phyloP scores from a whole-genome alignment of 2,888 invertebrate species.

The Drosophila kambysellisi region DNA sequence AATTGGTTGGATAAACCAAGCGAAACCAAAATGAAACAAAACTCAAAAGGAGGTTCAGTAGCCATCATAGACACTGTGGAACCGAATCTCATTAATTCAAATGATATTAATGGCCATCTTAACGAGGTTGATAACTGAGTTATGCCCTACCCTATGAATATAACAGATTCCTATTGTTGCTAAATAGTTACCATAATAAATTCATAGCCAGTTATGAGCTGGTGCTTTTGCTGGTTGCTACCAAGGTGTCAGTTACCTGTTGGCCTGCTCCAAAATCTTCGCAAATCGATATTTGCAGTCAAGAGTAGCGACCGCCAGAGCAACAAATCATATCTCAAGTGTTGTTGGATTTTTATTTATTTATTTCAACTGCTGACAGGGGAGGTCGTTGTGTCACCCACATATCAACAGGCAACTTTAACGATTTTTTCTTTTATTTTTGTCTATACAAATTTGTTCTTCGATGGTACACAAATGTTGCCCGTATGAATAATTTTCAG shows the following conservation, averaged over 20 bases:
- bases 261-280: conserved; percentile 65
- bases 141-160: conserved; percentile 41
- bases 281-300: conserved; percentile 47
- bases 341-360: conserved; percentile 36
- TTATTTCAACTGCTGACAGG: conserved; percentile 62
- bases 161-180: conserved; percentile 36
- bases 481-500: conserved; percentile 42
- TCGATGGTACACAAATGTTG: conserved; percentile 6
- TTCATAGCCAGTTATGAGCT: conserved; percentile 38
- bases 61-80: conserved; percentile 30
- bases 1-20: conserved; percentile 31
- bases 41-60: conserved; percentile 34
- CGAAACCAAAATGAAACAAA: conserved; percentile 7
- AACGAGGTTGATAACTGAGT: conserved; percentile 42
- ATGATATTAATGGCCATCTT: conserved; percentile 53
- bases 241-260: conserved; percentile 33
- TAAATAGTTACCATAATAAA: conserved; percentile 30
- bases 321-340: conserved; percentile 35
- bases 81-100: conserved; percentile 69
- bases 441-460: conserved; percentile 5
- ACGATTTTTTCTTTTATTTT: conserved; percentile 24
- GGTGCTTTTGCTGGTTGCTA: conserved; percentile 16
- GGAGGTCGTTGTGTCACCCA: conserved; percentile 69
- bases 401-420: conserved; percentile 44
- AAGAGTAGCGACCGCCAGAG: conserved; percentile 6